phyloP scores from a whole-genome alignment of 2,888 invertebrate species.

The Cacoxenus indagator region DNA sequence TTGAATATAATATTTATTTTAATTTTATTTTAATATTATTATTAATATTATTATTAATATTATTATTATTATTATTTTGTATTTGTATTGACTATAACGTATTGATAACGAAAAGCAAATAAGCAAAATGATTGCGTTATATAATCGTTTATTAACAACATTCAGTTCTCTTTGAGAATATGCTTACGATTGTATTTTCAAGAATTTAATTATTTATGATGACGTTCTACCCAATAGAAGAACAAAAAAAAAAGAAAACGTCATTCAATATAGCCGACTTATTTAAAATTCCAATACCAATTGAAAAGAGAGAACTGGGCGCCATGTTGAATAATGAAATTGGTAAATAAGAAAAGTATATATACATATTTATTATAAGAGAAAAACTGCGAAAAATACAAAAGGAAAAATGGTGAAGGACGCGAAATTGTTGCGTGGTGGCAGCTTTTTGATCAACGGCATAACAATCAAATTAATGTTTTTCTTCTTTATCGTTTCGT shows the following conservation, averaged over 20 bases:
- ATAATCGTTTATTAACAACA: not conserved
- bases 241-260: not conserved
- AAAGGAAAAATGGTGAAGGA: not conserved
- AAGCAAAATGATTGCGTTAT: not conserved
- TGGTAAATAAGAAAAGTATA: not conserved
- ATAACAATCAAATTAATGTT: constrained; percentile 1
- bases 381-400: not conserved
- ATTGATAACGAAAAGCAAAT: too few species aligned
- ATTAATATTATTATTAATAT: too few species aligned
- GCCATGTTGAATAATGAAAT: constrained; percentile 7
- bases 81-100: not conserved
- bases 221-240: not conserved
- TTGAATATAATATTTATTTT: too few species aligned
- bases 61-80: too few species aligned
- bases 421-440: not conserved
- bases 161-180: not conserved
- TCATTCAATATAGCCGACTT: not conserved
- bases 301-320: not conserved
- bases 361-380: not conserved
- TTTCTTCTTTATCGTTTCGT: not conserved
- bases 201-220: not conserved
- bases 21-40: too few species aligned
- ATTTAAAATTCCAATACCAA: not conserved
- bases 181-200: not conserved
- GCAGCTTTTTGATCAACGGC: not conserved